These are phyloP conservation scores for Ornithorhynchus anatinus DNA, from an alignment of 2,113 vertebrate genomes.

Conservation along the genomic window DNA sequence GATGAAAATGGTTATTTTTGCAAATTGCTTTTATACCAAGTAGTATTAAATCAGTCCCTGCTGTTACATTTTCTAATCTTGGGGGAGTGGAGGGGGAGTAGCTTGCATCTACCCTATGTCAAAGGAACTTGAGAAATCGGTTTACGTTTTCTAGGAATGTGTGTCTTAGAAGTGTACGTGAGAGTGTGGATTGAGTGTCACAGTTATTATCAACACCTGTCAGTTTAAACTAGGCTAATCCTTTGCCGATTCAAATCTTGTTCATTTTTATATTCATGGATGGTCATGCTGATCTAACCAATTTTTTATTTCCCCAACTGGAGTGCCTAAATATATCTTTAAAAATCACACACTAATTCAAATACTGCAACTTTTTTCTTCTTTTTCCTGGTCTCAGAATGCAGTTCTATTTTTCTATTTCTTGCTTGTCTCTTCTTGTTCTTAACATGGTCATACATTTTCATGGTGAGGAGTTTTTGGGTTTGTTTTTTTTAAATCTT, in stretches of 20 bases:
- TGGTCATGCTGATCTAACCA: conserved; percentile 55
- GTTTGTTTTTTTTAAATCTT: too few relatives aligned
- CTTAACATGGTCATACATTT: conserved; percentile 12
- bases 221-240: conserved; percentile 48
- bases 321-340: too few relatives aligned
- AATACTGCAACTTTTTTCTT: conserved; percentile 1
- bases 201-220: conserved; percentile 57
- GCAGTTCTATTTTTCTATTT: conserved; percentile 24
- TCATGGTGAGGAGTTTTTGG: too few relatives aligned
- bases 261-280: conserved; percentile 58
- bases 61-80: too few relatives aligned
- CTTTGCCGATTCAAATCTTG: conserved; percentile 55
- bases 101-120: conserved; percentile 12
- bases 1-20: background rate
- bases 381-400: conserved; percentile 37
- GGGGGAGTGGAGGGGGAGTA: conserved; percentile 15
- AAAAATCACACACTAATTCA: conserved; percentile 48
- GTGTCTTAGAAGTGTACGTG: conserved; percentile 25
- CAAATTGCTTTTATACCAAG: conserved; percentile 21
- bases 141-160: conserved; percentile 43
- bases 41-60: conserved; percentile 21
- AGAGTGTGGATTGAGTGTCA: conserved; percentile 35
- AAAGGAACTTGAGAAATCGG: conserved; percentile 12
- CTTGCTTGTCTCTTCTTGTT: background rate
- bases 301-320: conserved; percentile 56